phyloP scores from a whole-genome alignment of 2,113 vertebrate species.

The Ploceus nigricollis region DNA sequence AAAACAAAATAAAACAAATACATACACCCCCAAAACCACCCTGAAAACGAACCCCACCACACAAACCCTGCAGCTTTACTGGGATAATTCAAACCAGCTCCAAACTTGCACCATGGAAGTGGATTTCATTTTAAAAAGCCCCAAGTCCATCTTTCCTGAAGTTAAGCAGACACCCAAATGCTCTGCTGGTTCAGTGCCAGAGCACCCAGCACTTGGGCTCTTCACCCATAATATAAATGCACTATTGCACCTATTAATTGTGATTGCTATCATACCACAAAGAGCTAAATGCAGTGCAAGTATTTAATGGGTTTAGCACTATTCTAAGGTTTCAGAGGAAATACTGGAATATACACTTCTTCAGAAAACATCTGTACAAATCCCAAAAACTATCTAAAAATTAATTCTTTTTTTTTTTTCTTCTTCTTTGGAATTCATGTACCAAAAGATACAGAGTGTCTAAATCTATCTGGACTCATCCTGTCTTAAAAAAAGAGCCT shows the following conservation, averaged over 20 bases:
- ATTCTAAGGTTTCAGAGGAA: background rate
- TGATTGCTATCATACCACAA: background rate
- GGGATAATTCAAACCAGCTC: background rate
- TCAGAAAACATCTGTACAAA: background rate
- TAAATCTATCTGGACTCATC: background rate
- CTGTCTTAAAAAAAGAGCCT: background rate
- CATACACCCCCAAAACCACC: rapidly evolving
- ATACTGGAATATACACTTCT: background rate
- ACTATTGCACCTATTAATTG: background rate
- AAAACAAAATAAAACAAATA: background rate
- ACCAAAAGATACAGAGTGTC: background rate
- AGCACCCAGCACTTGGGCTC: background rate
- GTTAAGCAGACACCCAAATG: background rate
- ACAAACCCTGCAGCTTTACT: background rate
- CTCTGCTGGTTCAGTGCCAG: background rate
- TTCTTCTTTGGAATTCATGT: background rate
- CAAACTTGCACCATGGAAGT: rapidly evolving
- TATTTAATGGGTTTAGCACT: background rate
- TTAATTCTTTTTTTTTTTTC: background rate
- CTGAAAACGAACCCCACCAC: background rate
- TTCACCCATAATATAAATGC: background rate
- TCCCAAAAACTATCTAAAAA: background rate
- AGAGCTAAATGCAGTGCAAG: background rate
- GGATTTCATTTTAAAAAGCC: background rate
- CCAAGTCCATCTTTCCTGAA: background rate